Conservation (phyloP, 2,113 vertebrate species). For the Asarcornis scutulata region DNA sequence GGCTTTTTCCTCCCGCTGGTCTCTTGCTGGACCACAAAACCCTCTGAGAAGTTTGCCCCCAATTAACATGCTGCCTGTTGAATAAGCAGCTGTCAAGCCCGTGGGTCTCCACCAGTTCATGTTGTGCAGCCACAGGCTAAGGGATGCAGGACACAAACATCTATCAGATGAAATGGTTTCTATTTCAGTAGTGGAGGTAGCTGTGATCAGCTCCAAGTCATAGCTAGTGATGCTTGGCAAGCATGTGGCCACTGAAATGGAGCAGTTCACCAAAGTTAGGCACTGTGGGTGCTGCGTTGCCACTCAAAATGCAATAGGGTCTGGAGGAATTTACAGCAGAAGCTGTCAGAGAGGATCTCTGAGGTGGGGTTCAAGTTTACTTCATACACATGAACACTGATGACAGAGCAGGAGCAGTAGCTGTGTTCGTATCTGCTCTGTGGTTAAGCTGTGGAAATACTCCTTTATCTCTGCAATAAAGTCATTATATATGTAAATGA, state of each 20-base stretch:
- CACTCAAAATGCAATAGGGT: fast-evolving
- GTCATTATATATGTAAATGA: fast-evolving
- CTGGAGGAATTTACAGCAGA: not conserved
- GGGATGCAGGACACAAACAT: not conserved
- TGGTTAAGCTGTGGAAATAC: not conserved
- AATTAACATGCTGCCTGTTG: not conserved
- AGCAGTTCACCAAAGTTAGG: fast-evolving
- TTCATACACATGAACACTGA: not conserved
- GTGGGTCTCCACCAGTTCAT: not conserved
- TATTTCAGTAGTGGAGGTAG: not conserved
- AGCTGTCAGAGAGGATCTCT: not conserved
- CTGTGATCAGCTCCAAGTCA: not conserved
- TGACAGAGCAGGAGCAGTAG: not conserved
- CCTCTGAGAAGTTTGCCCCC: not conserved
- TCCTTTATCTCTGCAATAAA: not conserved
- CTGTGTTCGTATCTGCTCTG: not conserved
- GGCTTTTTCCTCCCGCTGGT: not conserved
- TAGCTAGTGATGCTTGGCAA: not conserved
- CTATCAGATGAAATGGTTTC: not conserved
- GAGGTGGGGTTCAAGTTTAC: fast-evolving
- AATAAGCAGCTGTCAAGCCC: not conserved
- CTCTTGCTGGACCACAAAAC: not conserved
- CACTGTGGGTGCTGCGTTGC: fast-evolving
- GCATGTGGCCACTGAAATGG: no score
- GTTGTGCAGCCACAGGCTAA: not conserved